These are phyloP conservation scores for Brachionus angularis DNA, from an alignment of 1,140 invertebrate species.

Conservation along the genomic window DNA sequence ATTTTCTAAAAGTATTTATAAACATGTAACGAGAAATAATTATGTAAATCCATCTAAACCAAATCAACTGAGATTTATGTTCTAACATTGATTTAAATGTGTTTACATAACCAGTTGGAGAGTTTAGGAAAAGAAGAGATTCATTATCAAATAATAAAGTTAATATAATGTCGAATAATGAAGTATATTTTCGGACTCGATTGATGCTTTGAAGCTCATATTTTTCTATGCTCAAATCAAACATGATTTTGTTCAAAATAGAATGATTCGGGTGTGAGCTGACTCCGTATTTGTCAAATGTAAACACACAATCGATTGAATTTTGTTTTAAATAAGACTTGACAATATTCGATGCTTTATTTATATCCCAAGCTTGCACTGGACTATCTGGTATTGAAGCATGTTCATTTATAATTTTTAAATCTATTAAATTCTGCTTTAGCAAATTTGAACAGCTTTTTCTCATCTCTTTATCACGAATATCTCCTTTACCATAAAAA, in stretches of 20 bases:
- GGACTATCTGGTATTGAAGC: constrained; percentile 69
- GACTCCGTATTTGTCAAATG: constrained; percentile 84
- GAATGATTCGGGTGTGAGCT: constrained; percentile 81
- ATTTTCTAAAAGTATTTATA: constrained; percentile 26
- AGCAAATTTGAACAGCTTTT: constrained; percentile 71
- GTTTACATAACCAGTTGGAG: not conserved
- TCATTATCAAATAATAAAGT: not conserved
- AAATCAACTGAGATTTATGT: constrained; percentile 33
- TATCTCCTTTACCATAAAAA: constrained; percentile 66
- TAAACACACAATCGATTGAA: constrained; percentile 72
- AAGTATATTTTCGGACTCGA: constrained; percentile 2
- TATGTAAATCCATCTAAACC: constrained; percentile 43
- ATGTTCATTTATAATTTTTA: constrained; percentile 45
- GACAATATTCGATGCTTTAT: constrained; percentile 68
- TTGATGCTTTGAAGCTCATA: constrained; percentile 1
- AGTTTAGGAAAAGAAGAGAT: not conserved
- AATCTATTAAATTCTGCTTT: constrained; percentile 69
- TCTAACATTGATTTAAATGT: constrained; percentile 30
- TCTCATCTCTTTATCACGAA: constrained; percentile 72
- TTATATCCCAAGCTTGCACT: constrained; percentile 69
- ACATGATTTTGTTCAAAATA: not conserved
- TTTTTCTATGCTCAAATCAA: not conserved
- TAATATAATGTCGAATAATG: not conserved
- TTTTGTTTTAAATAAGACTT: constrained; percentile 41
- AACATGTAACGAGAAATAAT: constrained; percentile 39